Base-by-base conservation (phyloP, 1,140 invertebrate species). In the Hypothenemus hampei region DNA sequence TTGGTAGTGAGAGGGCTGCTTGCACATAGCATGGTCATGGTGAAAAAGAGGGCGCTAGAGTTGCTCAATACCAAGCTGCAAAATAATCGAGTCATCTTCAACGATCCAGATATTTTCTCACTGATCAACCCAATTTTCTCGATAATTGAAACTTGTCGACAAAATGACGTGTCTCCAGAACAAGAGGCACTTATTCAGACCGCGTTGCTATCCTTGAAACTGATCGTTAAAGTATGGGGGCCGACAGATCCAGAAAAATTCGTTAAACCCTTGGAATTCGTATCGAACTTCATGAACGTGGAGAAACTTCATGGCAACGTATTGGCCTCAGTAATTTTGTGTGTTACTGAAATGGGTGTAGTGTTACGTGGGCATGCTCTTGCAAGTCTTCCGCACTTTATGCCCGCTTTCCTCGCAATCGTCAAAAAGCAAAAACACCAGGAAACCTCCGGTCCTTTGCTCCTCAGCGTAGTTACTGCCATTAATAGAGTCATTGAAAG, bases 1-100 rank as follows among this genome's bases (percentile, higher is more conserved):
- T 72, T 79, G 19, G 91, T 90, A 1, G 74, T 93, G 3, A 76
- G 79, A 47, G 78, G 81, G 1, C 73, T 94, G 26, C 68, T 93
- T 58, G 72, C 77, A 11, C 83, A 92, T 61, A 77, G 82, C 15
- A 63, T 87, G 10, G 61, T 80, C 1, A 78, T 79, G 2, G 84
- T 96, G 1, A 78, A 85, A 61, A 79, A 84, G 41, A 89, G 91
- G 69, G 81, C 87, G 0, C 78, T 95, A 71, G 91, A 95, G 63
- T 67, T 97, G 18, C 69, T 96, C 0, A 92, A 90, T 61, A 77
- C 77, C 13, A 87, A 91, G 70, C 72, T 96, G 3, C 81, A 85
- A 36, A 78, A 83, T 35, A 83, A 82, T 58, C 79, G 82, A 37
- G 65, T 72, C 11, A 67, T 77, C 13, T 75, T 75, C 16, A 66